Percentiles rank a stretch among this genome's conserved stretches.
Conservation (phyloP, 2,113 vertebrate species). For the Hippocampus abdominalis region DNA sequence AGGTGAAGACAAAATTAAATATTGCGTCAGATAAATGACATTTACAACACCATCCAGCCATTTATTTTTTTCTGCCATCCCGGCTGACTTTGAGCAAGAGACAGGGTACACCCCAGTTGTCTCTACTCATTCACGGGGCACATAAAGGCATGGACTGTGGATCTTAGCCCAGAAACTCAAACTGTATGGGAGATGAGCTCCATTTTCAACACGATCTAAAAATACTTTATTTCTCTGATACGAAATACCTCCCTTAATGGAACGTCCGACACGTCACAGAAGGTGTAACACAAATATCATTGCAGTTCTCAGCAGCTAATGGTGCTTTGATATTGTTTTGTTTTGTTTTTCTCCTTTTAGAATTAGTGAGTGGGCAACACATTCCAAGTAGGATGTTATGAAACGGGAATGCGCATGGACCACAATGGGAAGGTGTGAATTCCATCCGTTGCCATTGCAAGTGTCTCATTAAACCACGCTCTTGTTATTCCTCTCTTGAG, state of each 20-base stretch:
- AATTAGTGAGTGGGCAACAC: conserved; percentile 48
- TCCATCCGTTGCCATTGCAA: conserved; percentile 59
- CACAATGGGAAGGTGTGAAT: conserved; percentile 45
- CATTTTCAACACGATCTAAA: too few relatives aligned
- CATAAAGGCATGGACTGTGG: too few relatives aligned
- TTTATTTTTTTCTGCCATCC: too few relatives aligned
- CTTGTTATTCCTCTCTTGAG: conserved; percentile 37
- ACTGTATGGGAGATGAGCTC: too few relatives aligned
- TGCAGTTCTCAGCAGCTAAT: conserved; percentile 30
- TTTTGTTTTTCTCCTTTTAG: conserved; percentile 29
- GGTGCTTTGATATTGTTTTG: conserved; percentile 15
- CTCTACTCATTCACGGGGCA: too few relatives aligned
- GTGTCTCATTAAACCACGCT: conserved; percentile 59
- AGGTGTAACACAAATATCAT: conserved; percentile 1
- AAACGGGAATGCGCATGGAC: conserved; percentile 48
- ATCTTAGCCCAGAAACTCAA: too few relatives aligned
- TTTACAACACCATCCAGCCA: too few relatives aligned
- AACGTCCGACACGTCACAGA: neutral
- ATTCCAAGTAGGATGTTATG: conserved; percentile 36
- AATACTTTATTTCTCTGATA: neutral
- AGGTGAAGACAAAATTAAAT: too few relatives aligned
- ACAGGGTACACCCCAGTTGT: too few relatives aligned
- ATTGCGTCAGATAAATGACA: too few relatives aligned
- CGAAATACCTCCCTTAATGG: neutral
- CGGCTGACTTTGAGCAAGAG: too few relatives aligned